Base-by-base conservation (phyloP, 2,888 invertebrate genomes). In the Panopea generosa region DNA sequence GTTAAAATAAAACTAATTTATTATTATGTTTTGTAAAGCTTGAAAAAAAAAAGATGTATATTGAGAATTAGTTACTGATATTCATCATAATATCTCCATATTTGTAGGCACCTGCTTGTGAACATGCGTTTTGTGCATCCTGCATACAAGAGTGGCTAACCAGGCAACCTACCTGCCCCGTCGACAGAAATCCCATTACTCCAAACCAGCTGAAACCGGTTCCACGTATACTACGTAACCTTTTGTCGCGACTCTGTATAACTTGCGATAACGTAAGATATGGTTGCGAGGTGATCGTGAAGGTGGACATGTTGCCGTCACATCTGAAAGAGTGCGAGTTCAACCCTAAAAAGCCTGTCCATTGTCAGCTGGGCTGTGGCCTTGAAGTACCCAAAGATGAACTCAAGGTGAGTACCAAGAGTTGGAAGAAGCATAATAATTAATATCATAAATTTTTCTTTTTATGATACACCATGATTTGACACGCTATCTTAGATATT, bases 121-220 rank as follows among this genome's bases (percentile, higher is more conserved):
- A 99, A 92, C 98, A 99, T 94, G 98, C 98, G 68, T 99, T 98
- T 93, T 99, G 98, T 93, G 95, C 90, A 87, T 95, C 95, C 59
- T 99, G 98, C 93, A 99, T 99, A 88, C 96, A 96, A 77, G 97
- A 98, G 93, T 99, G 98, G 98, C 95, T 98, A 84, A 96, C 96
- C 82, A 95, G 97, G 60, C 98, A 98, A 92, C 97, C 97, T 20
- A 98, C 97, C 40, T 99, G 98, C 91, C 98, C 98, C 2, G 96
- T 98, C 53, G 98, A 99, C 93, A 95, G 98, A 63, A 97, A 97
- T 91, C 95, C 96, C 60, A 96, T 98, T 85, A 97, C 97, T 43
- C 95, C 96, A n/a, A 90, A 90, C 77, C 97, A 98, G 93, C 94
- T 99, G 38, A 95, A 97, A 92, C 96, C 97, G 76, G 98, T 98